phyloP scores from a whole-genome alignment of 2,888 invertebrate species.

The Nemoura dubitans region DNA sequence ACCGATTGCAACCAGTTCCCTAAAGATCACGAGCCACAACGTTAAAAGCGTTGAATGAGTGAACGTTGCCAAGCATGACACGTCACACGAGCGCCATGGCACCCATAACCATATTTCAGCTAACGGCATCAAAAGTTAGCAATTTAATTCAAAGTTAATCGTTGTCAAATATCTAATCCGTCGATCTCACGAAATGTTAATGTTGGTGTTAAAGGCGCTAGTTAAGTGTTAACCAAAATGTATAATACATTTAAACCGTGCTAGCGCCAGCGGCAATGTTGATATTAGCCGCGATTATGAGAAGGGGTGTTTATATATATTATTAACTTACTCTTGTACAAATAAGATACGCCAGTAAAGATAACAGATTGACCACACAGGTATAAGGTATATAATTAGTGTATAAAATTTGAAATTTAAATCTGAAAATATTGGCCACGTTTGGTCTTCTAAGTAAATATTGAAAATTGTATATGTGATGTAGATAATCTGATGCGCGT shows the following conservation, averaged over 20 bases:
- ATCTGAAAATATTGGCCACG: slow-evolving; percentile 27
- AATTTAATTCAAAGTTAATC: slow-evolving; percentile 23
- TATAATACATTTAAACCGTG: slow-evolving; percentile 31
- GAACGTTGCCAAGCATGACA: background rate
- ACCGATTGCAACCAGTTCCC: background rate
- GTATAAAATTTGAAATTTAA: slow-evolving; percentile 28
- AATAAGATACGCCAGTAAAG: slow-evolving; percentile 37
- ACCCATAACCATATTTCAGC: slow-evolving; percentile 20
- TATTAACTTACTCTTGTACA: slow-evolving; percentile 37
- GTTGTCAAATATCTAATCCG: slow-evolving; percentile 33
- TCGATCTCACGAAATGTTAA: slow-evolving; percentile 31
- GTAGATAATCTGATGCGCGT: slow-evolving; percentile 13
- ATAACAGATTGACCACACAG: slow-evolving; percentile 34
- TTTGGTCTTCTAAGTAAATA: slow-evolving; percentile 28
- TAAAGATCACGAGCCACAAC: no score
- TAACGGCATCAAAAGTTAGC: slow-evolving; percentile 32
- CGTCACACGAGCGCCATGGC: background rate
- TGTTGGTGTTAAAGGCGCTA: slow-evolving; percentile 23
- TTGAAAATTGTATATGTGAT: slow-evolving; percentile 19
- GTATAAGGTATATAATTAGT: slow-evolving; percentile 32
- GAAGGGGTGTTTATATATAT: slow-evolving; percentile 28
- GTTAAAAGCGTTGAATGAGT: background rate
- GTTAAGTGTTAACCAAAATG: slow-evolving; percentile 35
- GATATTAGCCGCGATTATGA: slow-evolving; percentile 20
- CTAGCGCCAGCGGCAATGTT: background rate